phyloP scores from a whole-genome alignment of 64 coral and sea anemone genomes.

The Cladopsammia gracilis region DNA sequence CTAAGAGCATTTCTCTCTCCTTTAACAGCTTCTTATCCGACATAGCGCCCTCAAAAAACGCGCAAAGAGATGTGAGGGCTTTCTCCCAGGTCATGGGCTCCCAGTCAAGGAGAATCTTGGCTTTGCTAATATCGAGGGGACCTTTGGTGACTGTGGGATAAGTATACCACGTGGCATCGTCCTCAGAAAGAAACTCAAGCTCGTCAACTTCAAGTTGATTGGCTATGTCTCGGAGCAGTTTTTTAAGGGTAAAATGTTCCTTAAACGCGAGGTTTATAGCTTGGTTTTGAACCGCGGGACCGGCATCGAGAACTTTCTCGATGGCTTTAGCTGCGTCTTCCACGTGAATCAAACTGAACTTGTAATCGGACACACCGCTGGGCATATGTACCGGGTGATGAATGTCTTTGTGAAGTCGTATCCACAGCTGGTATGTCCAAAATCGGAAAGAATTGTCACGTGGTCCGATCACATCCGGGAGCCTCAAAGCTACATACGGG shows the following conservation, averaged over 20 bases:
- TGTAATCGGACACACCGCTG: slow-evolving; percentile 65
- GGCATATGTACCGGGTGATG: slow-evolving; percentile 88
- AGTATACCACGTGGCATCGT: slow-evolving; percentile 90
- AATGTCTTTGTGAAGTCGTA: slow-evolving; percentile 85
- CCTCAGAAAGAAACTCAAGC: slow-evolving; percentile 78
- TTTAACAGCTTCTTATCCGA: slow-evolving; percentile 70
- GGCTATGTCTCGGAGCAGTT: slow-evolving; percentile 81
- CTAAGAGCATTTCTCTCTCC: slow-evolving; percentile 92
- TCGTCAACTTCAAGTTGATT: slow-evolving; percentile 58
- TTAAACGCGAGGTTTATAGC: slow-evolving; percentile 94
- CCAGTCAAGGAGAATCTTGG: slow-evolving; percentile 83
- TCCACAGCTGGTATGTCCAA: slow-evolving; percentile 98
- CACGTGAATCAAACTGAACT: slow-evolving; percentile 93
- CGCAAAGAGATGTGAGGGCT: slow-evolving; percentile 49
- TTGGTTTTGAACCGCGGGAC: slow-evolving; percentile 76
- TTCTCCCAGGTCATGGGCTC: slow-evolving; percentile 83
- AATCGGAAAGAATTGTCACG: slow-evolving; percentile 94
- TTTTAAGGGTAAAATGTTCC: slow-evolving; percentile 88
- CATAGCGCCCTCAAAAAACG: slow-evolving; percentile 90
- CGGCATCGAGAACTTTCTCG: slow-evolving; percentile 66
- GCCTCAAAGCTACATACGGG: slow-evolving; percentile 82
- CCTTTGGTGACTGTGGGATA: slow-evolving; percentile 93
- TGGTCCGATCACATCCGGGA: slow-evolving; percentile 97
- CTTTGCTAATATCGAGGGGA: slow-evolving; percentile 80
- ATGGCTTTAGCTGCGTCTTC: slow-evolving; percentile 92